Conservation (phyloP, 2,888 invertebrate genomes). For the Cheilosia urbana region DNA sequence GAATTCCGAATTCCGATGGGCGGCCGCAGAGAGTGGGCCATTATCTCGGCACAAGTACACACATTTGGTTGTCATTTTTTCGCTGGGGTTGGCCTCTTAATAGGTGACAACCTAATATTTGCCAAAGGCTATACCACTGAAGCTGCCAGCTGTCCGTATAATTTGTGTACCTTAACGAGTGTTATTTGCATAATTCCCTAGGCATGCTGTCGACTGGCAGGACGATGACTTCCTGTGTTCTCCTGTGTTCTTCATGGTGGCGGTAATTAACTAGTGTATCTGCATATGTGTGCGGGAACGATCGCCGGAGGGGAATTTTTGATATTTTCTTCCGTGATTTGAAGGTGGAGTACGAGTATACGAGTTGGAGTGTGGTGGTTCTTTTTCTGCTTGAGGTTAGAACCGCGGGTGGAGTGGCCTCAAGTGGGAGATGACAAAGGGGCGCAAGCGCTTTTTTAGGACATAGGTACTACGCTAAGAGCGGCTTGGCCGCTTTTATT, state of each 20-base stretch:
- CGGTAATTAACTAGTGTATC: conserved; percentile 52
- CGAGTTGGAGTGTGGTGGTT: background rate
- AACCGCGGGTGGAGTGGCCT: conserved; percentile 23
- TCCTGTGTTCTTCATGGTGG: conserved; percentile 2
- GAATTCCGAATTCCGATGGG: conserved; percentile 32
- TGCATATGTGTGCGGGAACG: conserved; percentile 22
- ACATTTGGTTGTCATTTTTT: conserved; percentile 55
- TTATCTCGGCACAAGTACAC: conserved; percentile 40
- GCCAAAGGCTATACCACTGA: conserved; percentile 27
- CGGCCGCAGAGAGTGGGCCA: conserved; percentile 33
- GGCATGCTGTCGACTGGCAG: conserved; percentile 13
- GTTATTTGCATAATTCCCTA: conserved; percentile 69
- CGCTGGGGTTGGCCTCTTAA: conserved; percentile 59
- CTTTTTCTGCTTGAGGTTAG: background rate
- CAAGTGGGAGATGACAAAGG: background rate
- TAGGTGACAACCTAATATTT: conserved; percentile 72
- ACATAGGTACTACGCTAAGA: no score
- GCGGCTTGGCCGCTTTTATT: no score
- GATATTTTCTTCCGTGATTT: conserved; percentile 43
- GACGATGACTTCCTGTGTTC: conserved; percentile 63
- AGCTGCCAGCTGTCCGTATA: conserved; percentile 25
- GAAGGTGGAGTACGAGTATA: conserved; percentile 9
- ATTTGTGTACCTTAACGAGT: conserved; percentile 52
- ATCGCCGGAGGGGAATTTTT: conserved; percentile 34
- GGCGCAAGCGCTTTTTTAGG: background rate